Percentiles rank a stretch among this genome's conserved stretches.
phyloP scores from a whole-genome alignment of 2,888 invertebrate genomes.

The Troides oblongomaculatus region DNA sequence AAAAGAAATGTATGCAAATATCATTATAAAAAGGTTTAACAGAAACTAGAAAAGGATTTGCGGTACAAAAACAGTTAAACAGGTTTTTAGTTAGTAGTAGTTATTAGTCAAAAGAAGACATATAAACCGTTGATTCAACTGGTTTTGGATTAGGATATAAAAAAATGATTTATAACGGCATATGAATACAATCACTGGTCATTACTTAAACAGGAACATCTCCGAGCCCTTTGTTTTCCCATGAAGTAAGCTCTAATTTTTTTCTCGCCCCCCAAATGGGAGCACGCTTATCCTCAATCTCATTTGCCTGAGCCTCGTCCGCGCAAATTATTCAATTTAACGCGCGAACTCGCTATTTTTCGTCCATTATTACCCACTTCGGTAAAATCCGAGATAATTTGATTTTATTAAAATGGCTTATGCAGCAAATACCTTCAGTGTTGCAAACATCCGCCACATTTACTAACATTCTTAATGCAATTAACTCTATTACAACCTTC shows the following conservation, averaged over 20 bases:
- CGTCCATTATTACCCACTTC: slow-evolving; percentile 58
- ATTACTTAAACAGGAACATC: no score
- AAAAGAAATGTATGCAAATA: no score
- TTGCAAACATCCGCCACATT: not conserved
- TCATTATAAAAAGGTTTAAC: not conserved
- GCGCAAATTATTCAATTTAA: slow-evolving; percentile 67
- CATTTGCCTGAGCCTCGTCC: slow-evolving; percentile 57
- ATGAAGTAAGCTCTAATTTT: slow-evolving; percentile 39
- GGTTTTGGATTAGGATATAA: no score
- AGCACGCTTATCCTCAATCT: slow-evolving; percentile 57
- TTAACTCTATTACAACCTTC: not conserved
- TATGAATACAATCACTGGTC: no score
- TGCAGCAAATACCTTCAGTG: slow-evolving; percentile 8
- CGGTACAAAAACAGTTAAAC: no score
- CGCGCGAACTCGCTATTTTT: slow-evolving; percentile 59
- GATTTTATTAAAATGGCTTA: slow-evolving; percentile 28
- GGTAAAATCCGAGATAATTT: slow-evolving; percentile 30
- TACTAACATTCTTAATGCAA: not conserved
- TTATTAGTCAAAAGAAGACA: no score
- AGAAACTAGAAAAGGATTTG: no score
- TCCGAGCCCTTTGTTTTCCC: slow-evolving; percentile 30
- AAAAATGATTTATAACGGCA: no score
- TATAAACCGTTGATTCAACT: no score
- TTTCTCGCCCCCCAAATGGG: slow-evolving; percentile 44
- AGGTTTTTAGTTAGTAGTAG: no score